Percentiles rank a stretch among this genome's conserved stretches.
Conservation (phyloP, 1,140 invertebrate genomes). For the Sinonovacula constricta region DNA sequence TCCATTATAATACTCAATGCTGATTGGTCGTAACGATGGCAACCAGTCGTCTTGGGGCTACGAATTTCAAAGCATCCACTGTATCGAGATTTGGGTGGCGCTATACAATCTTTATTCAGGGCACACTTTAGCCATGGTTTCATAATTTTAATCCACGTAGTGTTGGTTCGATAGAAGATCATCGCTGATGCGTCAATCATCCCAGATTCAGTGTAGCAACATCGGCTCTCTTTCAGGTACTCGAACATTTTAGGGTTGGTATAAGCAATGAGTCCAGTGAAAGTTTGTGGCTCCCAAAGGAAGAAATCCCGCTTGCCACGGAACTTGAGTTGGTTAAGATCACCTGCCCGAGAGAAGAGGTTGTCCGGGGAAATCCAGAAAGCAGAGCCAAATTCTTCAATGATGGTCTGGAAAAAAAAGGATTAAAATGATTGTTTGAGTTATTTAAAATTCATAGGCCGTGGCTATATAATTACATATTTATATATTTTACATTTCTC, state of each 20-base stretch:
- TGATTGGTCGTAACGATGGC: slow-evolving; percentile 72
- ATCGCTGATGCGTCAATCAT: slow-evolving; percentile 64
- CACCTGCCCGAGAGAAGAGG: slow-evolving; percentile 55
- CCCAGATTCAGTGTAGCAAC: slow-evolving; percentile 60
- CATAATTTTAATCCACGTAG: slow-evolving; percentile 65
- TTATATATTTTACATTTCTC: no score
- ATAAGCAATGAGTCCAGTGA: slow-evolving; percentile 58
- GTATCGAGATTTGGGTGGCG: slow-evolving; percentile 59
- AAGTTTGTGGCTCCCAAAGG: slow-evolving; percentile 60
- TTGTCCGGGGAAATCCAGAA: slow-evolving; percentile 66
- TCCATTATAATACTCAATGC: slow-evolving; percentile 70
- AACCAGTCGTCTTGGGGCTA: slow-evolving; percentile 69
- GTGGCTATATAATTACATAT: no score
- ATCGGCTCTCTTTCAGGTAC: slow-evolving; percentile 64
- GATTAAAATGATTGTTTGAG: background rate
- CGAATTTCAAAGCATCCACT: slow-evolving; percentile 68
- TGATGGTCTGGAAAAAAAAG: slow-evolving; percentile 51
- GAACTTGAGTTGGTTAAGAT: slow-evolving; percentile 60
- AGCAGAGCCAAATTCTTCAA: slow-evolving; percentile 69
- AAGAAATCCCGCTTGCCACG: slow-evolving; percentile 62
- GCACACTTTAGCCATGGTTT: slow-evolving; percentile 72
- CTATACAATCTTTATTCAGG: slow-evolving; percentile 65
- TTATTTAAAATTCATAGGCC: no score
- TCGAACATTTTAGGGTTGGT: slow-evolving; percentile 67
- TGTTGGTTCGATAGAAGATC: slow-evolving; percentile 67